Evolutionary conservation across 2,113 vertebrate genomes (phyloP).

Genomic region (Garra rufa): DNA sequence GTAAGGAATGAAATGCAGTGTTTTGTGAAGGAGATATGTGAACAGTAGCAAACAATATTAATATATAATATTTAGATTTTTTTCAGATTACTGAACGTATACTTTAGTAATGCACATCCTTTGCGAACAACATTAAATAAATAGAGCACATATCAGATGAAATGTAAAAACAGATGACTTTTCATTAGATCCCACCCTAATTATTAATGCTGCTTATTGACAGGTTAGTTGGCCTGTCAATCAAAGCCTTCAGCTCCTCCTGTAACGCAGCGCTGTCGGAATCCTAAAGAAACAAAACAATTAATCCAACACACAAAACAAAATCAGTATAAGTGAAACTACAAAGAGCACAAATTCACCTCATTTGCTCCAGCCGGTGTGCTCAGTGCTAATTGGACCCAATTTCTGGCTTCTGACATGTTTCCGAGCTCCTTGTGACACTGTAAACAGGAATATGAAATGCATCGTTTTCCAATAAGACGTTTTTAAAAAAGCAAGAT

Average conservation of each 20-base stretch:
- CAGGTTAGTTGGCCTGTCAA: constrained; percentile 43
- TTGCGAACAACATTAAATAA: neutral
- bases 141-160: neutral
- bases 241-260: constrained; percentile 62
- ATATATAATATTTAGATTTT: neutral
- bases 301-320: neutral
- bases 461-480: neutral
- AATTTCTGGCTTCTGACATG: constrained; percentile 76
- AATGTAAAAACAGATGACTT: neutral
- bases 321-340: neutral
- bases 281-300: constrained; percentile 42
- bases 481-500: neutral
- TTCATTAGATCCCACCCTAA: neutral
- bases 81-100: neutral
- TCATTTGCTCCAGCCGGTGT: constrained; percentile 73
- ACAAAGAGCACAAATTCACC: constrained; percentile 63
- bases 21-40: neutral
- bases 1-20: neutral
- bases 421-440: constrained; percentile 91
- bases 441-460: constrained; percentile 65
- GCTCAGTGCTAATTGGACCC: constrained; percentile 82
- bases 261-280: constrained; percentile 54
- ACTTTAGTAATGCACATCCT: neutral
- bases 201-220: neutral
- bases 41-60: neutral